Evolutionary conservation across 2,797 vertebrate genomes (phyloP), one percentile per base, ranked within the genome.

Genomic region (Leptodactylus fallax): DNA sequence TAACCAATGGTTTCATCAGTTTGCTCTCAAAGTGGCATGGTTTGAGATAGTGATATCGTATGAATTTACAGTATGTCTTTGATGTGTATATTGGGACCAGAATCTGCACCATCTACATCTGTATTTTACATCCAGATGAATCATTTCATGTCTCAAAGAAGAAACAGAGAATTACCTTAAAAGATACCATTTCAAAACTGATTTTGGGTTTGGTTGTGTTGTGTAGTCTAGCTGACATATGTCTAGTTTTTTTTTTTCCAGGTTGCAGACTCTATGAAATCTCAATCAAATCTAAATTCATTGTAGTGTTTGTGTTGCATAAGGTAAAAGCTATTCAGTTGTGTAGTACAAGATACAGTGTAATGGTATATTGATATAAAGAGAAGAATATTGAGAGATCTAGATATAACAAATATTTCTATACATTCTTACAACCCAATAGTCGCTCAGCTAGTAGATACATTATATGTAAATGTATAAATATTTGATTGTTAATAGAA

Each of bases 11-110:
- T 63, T 84, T 79, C 81, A 84, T 87, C 87, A 83, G 84, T 83
- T 83, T 78, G 60, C 81, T 65, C 71, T 77, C 19, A 36, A 25
- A 83, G 82, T 67, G 81, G 72, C 81, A 83, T 67, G 72, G 69
- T 83, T 69, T 55, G 51, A 79, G 81, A 87, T 87, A 69, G 81
- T 79, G 83, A 87, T 87, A 83, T 79, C 67, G 63, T 87, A 79
- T 83, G 74, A 87, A 87, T 87, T 83, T 87, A 84, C 87, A 87
- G 78, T 87, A 58, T n/a, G 23, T 72, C 87, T 87, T 87, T 87
- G 87, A 87, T 84, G 87, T 87, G 47, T 47, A 58, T 79, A 87
- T 87, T 79, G 23, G 23, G 72, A 71, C 74, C 81, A 87, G 47
- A 79, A 79, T 87, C 27, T 47, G 27, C 27, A 58, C 55, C 60